phyloP scores from a whole-genome alignment of 2,888 invertebrate genomes.

The Leptinotarsa tumamoca region DNA sequence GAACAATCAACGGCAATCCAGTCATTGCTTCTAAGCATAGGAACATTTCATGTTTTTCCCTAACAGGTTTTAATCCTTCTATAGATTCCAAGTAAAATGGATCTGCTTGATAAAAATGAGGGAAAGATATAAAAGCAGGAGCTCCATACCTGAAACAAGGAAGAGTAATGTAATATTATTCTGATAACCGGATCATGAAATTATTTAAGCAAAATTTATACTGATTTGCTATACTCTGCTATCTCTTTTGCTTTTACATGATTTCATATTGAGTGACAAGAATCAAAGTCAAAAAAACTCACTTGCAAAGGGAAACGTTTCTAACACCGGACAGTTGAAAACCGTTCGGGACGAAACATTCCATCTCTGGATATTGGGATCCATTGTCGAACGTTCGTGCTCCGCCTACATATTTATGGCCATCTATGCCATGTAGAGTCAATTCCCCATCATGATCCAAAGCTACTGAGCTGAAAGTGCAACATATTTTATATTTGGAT shows the following conservation, averaged over 20 bases:
- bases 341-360: constrained; percentile 72
- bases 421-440: constrained; percentile 68
- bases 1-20: constrained; percentile 81
- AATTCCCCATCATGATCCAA: constrained; percentile 61
- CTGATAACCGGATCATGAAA: no score
- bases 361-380: constrained; percentile 70
- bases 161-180: no score
- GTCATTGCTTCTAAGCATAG: constrained; percentile 80
- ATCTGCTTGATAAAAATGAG: constrained; percentile 85
- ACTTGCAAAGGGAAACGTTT: constrained; percentile 77
- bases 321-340: constrained; percentile 73
- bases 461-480: constrained; percentile 63
- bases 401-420: constrained; percentile 71
- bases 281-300: constrained; percentile 41
- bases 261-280: background rate
- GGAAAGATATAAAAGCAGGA: constrained; percentile 85
- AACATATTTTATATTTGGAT: no score
- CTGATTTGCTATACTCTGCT: no score
- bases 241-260: no score
- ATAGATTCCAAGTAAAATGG: constrained; percentile 73
- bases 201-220: no score
- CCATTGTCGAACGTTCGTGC: constrained; percentile 81
- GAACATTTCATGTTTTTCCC: constrained; percentile 74
- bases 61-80: constrained; percentile 75
- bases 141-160: constrained; percentile 73